Percentiles rank a stretch among this genome's conserved stretches.
Conservation (phyloP, 2,888 invertebrate genomes). For the Tetropium fuscum region DNA sequence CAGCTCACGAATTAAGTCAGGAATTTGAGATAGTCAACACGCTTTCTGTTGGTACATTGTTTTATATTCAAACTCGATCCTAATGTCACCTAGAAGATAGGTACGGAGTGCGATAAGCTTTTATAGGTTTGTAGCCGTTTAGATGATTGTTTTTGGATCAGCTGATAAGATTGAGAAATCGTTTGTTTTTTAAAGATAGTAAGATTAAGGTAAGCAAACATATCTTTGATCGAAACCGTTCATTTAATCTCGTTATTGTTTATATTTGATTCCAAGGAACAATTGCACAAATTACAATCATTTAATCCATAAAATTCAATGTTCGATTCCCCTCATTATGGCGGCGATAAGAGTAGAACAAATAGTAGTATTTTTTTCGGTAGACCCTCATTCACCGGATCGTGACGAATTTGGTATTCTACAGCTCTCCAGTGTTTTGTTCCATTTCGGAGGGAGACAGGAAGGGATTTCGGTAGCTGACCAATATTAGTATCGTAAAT, state of each 20-base stretch:
- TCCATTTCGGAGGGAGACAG: constrained; percentile 17
- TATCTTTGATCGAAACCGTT: too few relatives aligned
- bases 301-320: too few relatives aligned
- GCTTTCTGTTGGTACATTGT: neutral
- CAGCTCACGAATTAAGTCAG: constrained; percentile 20
- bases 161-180: neutral
- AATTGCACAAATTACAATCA: too few relatives aligned
- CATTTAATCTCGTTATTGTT: too few relatives aligned
- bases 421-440: neutral
- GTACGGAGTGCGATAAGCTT: neutral
- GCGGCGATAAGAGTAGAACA: too few relatives aligned
- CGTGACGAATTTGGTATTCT: constrained; percentile 5
- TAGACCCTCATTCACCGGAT: too few relatives aligned
- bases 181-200: neutral
- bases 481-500: constrained; percentile 26
- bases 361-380: too few relatives aligned
- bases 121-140: neutral
- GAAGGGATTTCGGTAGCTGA: constrained; percentile 25
- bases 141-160: neutral
- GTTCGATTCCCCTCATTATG: too few relatives aligned
- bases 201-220: neutral
- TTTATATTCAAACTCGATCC: neutral
- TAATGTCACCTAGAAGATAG: neutral
- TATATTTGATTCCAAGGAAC: too few relatives aligned
- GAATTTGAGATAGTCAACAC: constrained; percentile 10